Conservation (phyloP, 2,797 vertebrate genomes). For the Sebastiscus tertius region DNA sequence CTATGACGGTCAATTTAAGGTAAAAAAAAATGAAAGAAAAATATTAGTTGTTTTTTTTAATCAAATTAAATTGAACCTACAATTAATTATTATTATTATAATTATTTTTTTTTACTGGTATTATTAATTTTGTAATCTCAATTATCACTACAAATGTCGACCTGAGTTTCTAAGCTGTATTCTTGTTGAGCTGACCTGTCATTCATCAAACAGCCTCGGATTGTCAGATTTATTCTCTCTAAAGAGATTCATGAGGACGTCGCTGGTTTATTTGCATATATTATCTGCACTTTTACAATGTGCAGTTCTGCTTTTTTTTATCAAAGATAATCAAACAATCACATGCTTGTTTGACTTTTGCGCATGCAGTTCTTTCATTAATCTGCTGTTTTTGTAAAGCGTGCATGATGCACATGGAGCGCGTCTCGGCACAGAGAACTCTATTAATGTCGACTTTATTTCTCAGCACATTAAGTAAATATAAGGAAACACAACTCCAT, state of each 20-base stretch:
- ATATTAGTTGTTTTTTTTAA: not conserved
- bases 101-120: not conserved
- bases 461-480: slow-evolving; percentile 17
- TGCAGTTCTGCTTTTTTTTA: slow-evolving; percentile 7
- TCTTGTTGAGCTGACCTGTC: slow-evolving; percentile 30
- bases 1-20: not conserved
- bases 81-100: slow-evolving; percentile 3
- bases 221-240: slow-evolving; percentile 40
- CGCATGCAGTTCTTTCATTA: slow-evolving; percentile 15
- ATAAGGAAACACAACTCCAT: slow-evolving; percentile 2
- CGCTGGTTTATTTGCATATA: slow-evolving; percentile 38
- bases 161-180: not conserved
- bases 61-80: not conserved
- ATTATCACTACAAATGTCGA: not conserved
- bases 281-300: slow-evolving; percentile 37
- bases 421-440: not conserved
- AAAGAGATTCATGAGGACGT: slow-evolving; percentile 24
- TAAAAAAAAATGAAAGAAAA: not conserved
- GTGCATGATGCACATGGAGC: slow-evolving; percentile 9
- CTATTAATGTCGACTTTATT: slow-evolving; percentile 4
- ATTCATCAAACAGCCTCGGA: slow-evolving; percentile 50
- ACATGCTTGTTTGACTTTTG: slow-evolving; percentile 24
- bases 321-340: slow-evolving; percentile 34
- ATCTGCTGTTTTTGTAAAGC: not conserved
- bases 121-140: not conserved